phyloP scores from a whole-genome alignment of 2,888 invertebrate genomes.

The Apamea anceps region DNA sequence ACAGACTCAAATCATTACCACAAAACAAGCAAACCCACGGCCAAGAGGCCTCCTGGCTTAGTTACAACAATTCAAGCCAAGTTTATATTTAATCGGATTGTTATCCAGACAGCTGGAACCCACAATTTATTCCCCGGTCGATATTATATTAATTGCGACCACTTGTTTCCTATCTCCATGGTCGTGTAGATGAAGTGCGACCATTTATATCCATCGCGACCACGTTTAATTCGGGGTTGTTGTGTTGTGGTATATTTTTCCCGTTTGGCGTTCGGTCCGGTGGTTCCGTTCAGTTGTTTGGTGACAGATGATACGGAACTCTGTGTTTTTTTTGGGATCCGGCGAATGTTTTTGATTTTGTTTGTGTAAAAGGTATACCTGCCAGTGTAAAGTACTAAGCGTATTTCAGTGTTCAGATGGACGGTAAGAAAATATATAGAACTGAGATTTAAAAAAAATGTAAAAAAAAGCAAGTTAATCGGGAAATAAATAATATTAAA shows the following conservation, averaged over 20 bases:
- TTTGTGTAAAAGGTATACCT: background rate
- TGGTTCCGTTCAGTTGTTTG: slow-evolving; percentile 24
- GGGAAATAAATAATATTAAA: too few species aligned
- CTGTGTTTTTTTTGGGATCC: slow-evolving; percentile 13
- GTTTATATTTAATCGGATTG: slow-evolving; percentile 54
- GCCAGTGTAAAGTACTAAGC: background rate
- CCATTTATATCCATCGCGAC: slow-evolving; percentile 61
- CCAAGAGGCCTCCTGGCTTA: background rate
- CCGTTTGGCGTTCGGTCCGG: slow-evolving; percentile 31
- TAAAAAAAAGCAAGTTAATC: background rate
- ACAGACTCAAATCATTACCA: background rate
- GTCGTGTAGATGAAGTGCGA: slow-evolving; percentile 42
- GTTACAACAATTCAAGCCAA: slow-evolving; percentile 21
- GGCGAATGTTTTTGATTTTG: background rate
- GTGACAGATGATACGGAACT: slow-evolving; percentile 40
- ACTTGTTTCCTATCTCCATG: slow-evolving; percentile 54
- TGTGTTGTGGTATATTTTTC: slow-evolving; percentile 57
- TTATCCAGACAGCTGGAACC: slow-evolving; percentile 33
- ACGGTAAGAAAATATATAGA: background rate
- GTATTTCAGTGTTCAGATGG: background rate
- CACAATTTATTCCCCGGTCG: slow-evolving; percentile 59
- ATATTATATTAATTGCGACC: slow-evolving; percentile 66
- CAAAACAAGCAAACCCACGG: slow-evolving; percentile 20
- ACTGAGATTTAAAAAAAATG: background rate
- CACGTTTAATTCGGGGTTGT: slow-evolving; percentile 48